Evolutionary conservation across 2,888 invertebrate species (phyloP), one percentile per base, ranked within the genome.

Genomic region (Epirrita christyi): DNA sequence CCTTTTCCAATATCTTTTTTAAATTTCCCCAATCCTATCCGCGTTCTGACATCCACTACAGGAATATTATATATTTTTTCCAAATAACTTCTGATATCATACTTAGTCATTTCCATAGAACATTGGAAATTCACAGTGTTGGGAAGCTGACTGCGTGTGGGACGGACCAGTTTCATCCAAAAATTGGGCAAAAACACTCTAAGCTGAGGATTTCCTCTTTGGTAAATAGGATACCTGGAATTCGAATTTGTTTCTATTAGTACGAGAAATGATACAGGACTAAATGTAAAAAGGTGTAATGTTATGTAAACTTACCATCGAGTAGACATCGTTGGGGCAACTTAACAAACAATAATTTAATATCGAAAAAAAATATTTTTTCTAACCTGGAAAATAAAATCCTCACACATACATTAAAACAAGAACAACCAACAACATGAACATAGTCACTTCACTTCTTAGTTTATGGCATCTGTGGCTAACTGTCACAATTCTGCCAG

Each of bases 141-240:
- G 44, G 94, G 93, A 2, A 97, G 97, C 67, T 95, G 94, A 32
- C 93, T 93, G 14, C 92, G 85, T 13, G 83, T 66, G 0, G 97
- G 95, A 52, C 94, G 93, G 0, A 99, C 94, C 13, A 99, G 76
- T 89, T 98, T 99, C 95, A 99, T 95, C 98, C 98, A 99, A 88
- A 99, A 99, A 83, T 99, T 98, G 0, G 99, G 99, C 32, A 99
- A 88, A 84, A 98, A 98, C 8, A 99, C 93, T 57, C 99, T 92
- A 32, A 97, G 88, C 79, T 99, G 99, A n/a, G 99, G 99, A 83
- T 97, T 97, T 10, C 99, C 99, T 81, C 94, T 94, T 85, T 96
- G 96, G 85, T 97, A 98, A 34, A 98, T 76, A 1, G 98, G 98
- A 90, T 98, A 98, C 95, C 97, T 96, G 71, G 1, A 40, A 40